These are phyloP conservation scores for Deilephila porcellus DNA, from an alignment of 2,888 invertebrate species.

Conservation along the genomic window DNA sequence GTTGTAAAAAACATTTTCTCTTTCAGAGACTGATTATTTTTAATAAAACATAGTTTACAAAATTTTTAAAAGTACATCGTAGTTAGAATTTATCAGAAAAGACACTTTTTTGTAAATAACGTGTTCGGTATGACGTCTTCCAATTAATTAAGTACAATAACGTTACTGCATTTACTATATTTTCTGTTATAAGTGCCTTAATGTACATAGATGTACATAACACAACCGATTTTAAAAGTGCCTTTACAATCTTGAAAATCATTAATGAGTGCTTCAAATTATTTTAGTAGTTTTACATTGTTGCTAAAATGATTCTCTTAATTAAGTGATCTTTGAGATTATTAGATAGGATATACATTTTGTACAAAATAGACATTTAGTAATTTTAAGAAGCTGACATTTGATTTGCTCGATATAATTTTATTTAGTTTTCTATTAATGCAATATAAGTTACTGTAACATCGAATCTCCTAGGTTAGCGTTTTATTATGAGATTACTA, in stretches of 20 bases:
- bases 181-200: slow-evolving; percentile 48
- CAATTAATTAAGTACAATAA: slow-evolving; percentile 32
- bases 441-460: slow-evolving; percentile 55
- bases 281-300: slow-evolving; percentile 36
- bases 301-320: slow-evolving; percentile 38
- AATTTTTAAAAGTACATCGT: slow-evolving; percentile 34
- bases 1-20: slow-evolving; percentile 67
- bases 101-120: slow-evolving; percentile 34
- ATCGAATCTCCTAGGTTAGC: slow-evolving; percentile 76
- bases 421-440: slow-evolving; percentile 36
- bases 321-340: slow-evolving; percentile 70
- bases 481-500: slow-evolving; percentile 79
- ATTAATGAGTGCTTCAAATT: slow-evolving; percentile 42
- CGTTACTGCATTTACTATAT: slow-evolving; percentile 49
- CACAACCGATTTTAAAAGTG: slow-evolving; percentile 53
- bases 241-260: slow-evolving; percentile 52
- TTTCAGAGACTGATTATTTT: slow-evolving; percentile 81
- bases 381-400: slow-evolving; percentile 61
- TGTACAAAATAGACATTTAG: slow-evolving; percentile 71
- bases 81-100: slow-evolving; percentile 29
- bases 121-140: slow-evolving; percentile 27
- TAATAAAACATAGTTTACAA: slow-evolving; percentile 55
- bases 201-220: slow-evolving; percentile 46
- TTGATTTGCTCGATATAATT: slow-evolving; percentile 38
- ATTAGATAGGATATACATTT: slow-evolving; percentile 60